Evolutionary conservation across 2,113 vertebrate species (phyloP), one percentile per base, ranked within the genome.

Genomic region (Pterocles orientalis): DNA sequence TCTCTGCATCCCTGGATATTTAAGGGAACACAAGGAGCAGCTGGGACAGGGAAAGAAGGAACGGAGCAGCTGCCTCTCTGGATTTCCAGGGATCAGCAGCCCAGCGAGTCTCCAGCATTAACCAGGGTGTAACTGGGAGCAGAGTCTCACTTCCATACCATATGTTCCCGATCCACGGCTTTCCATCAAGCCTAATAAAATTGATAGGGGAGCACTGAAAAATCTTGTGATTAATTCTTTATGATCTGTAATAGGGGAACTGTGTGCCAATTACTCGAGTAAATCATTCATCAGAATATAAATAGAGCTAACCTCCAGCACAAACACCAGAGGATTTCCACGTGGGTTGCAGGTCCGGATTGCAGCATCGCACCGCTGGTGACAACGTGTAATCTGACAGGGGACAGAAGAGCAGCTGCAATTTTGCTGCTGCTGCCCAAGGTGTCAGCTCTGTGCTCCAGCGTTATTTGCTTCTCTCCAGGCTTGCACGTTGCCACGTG

Each of bases 271-370:
- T 96, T 96, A 96, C 96, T 95, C 70, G 4, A 96, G 96, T 97
- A 97, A 97, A 97, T 97, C 96, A 96, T 96, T 96, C 96, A 97
- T 96, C 96, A 94, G 95, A 96, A 92, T 94, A 96, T 97, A 96
- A 97, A 97, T 96, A 96, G 94, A 95, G 95, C 92, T 92, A 94
- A 97, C 95, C 94, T 94, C 92, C 86, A 96, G 95, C 88, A 92
- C 94, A 97, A 97, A 97, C 95, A 96, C 83, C 45, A 92, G 88
- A 92, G 94, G 92, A 94, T 93, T 95, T 88, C 88, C 83, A 92
- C 73, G 14, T 89, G 90, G 88, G 86, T 53, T 94, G 92, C 93
- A 92, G 94, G 71, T 72, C 68, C 70, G 88, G 93, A 92, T 82
- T 93, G 95, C 96, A 95, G 96, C 83, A 93, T 68, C 26, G 50